Conservation (phyloP, 2,888 invertebrate species). For the Lycocerus yunnanus region DNA sequence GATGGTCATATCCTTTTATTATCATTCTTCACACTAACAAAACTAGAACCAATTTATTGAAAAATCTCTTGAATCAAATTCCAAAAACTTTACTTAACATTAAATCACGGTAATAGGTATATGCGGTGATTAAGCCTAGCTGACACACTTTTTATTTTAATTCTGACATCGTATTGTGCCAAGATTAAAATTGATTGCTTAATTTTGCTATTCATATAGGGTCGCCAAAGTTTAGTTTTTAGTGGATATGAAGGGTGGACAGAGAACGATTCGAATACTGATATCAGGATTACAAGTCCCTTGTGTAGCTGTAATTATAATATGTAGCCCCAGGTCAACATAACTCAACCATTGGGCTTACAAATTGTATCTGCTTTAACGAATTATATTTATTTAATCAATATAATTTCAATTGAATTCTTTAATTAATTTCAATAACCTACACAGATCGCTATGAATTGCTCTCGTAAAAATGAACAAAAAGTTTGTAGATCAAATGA, state of each 20-base stretch:
- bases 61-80: not conserved
- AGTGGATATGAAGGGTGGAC: constrained; percentile 13
- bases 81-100: not conserved
- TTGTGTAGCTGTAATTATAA: constrained; percentile 21
- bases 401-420: not conserved
- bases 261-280: constrained; percentile 18
- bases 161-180: not conserved
- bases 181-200: constrained; percentile 5
- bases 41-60: not conserved
- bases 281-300: constrained; percentile 17
- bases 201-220: constrained; percentile 11
- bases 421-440: not conserved
- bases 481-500: not conserved
- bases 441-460: not conserved
- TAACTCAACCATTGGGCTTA: constrained; percentile 20
- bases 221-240: constrained; percentile 10
- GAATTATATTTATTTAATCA: constrained; percentile 19
- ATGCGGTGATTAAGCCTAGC: too few relatives aligned
- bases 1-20: not conserved
- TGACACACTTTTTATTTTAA: not conserved
- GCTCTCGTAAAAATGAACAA: not conserved
- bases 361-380: constrained; percentile 14
- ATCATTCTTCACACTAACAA: not conserved
- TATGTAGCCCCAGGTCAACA: constrained; percentile 20
- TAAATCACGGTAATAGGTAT: too few relatives aligned